Conservation (phyloP, 2,888 invertebrate genomes). For the Brachynemurus nebulosus region DNA sequence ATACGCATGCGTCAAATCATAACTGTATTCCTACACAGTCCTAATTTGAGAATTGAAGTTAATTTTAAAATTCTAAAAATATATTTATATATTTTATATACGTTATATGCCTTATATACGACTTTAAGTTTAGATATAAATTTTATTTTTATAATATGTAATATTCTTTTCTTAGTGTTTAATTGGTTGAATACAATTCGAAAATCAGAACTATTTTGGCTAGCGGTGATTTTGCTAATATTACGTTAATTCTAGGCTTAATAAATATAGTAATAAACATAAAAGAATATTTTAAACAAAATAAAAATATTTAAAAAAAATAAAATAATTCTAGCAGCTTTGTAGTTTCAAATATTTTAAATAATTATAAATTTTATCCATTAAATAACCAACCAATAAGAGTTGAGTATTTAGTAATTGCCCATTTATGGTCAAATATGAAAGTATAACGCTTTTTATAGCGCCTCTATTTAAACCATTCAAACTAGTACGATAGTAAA, state of each 20-base stretch:
- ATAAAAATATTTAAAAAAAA: too few relatives aligned
- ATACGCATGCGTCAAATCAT: conserved; percentile 25
- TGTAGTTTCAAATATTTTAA: neutral
- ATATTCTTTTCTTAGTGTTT: too few relatives aligned
- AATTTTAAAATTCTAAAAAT: conserved; percentile 5
- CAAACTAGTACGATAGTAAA: too few relatives aligned
- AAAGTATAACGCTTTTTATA: too few relatives aligned
- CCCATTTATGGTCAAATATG: conserved; percentile 48
- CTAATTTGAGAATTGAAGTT: conserved; percentile 9
- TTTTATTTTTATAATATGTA: neutral
- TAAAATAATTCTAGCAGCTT: too few relatives aligned
- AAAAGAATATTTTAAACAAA: too few relatives aligned
- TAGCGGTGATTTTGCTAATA: too few relatives aligned
- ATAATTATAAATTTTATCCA: neutral
- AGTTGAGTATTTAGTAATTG: conserved; percentile 40
- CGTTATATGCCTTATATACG: neutral
- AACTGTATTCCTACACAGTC: conserved; percentile 16
- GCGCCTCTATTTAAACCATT: too few relatives aligned
- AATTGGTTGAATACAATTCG: too few relatives aligned
- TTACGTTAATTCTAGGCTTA: too few relatives aligned
- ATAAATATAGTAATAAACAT: too few relatives aligned
- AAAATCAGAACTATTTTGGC: too few relatives aligned
- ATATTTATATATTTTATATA: conserved; percentile 5
- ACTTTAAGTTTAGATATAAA: neutral
- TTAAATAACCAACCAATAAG: conserved; percentile 37